A percentile compares a stretch with the other conserved stretches of the same genome.
Conservation (phyloP, 2,888 invertebrate genomes). For the Coenonympha arcania region DNA sequence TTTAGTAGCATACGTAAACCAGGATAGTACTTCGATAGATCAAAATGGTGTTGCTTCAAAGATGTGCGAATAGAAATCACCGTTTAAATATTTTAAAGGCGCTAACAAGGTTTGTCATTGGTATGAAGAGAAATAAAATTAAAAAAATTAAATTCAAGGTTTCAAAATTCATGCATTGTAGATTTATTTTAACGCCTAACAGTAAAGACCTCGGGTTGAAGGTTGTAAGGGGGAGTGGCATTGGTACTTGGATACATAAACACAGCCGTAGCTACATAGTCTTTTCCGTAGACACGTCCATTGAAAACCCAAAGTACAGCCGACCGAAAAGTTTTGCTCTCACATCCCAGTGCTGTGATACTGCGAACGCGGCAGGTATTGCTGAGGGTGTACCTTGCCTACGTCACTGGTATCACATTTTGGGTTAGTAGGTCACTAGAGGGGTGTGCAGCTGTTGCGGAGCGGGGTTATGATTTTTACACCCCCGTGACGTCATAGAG, state of each 20-base stretch:
- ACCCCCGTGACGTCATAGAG: constrained; percentile 59
- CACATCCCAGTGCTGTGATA: constrained; percentile 22
- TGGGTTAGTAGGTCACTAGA: constrained; percentile 68
- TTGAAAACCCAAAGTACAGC: constrained; percentile 53
- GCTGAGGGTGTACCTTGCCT: constrained; percentile 51
- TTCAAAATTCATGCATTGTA: constrained; percentile 14
- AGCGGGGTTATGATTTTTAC: constrained; percentile 55
- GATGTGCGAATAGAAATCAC: too few relatives aligned
- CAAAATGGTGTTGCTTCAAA: too few relatives aligned
- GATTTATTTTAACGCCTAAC: constrained; percentile 15
- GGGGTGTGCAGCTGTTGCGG: constrained; percentile 59
- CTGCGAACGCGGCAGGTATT: constrained; percentile 34
- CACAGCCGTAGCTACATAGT: constrained; percentile 32
- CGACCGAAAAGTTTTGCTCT: constrained; percentile 40
- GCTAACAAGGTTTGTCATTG: too few relatives aligned
- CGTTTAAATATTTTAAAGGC: too few relatives aligned
- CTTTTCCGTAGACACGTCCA: constrained; percentile 52
- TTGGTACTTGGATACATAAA: constrained; percentile 34
- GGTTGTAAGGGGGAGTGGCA: constrained; percentile 35
- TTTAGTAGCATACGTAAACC: too few relatives aligned
- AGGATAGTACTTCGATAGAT: too few relatives aligned
- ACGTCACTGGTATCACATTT: constrained; percentile 64
- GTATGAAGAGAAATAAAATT: too few relatives aligned
- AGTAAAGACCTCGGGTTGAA: constrained; percentile 30
- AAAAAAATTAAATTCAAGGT: constrained; percentile 9